Percentiles rank a stretch among this genome's conserved stretches.
These are phyloP conservation scores for Hyperoplus lanceolatus DNA, from an alignment of 2,797 vertebrate genomes.

Conservation along the genomic window DNA sequence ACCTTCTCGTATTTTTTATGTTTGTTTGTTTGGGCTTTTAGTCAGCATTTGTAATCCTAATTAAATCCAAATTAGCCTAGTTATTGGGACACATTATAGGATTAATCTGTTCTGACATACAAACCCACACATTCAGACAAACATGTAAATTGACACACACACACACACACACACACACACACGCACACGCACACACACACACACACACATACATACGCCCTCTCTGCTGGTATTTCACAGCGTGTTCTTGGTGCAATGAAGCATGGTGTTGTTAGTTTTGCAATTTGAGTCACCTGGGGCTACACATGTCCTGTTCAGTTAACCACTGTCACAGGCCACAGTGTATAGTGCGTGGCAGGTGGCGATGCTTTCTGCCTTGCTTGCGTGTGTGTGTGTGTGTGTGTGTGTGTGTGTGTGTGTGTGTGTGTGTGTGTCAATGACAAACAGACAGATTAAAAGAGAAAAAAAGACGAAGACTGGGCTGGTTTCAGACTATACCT, in stretches of 20 bases:
- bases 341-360: conserved; percentile 69
- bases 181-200: conserved; percentile 21
- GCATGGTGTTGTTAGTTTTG: conserved; percentile 79
- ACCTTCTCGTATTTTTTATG: neutral
- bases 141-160: conserved; percentile 36
- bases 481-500: conserved; percentile 11
- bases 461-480: conserved; percentile 27
- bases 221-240: conserved; percentile 68
- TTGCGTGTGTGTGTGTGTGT: conserved; percentile 16
- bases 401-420: conserved; percentile 32
- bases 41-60: conserved; percentile 32
- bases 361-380: conserved; percentile 50
- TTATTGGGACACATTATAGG: conserved; percentile 16
- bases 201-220: conserved; percentile 33
- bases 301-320: conserved; percentile 77
- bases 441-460: conserved; percentile 26
- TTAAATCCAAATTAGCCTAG: conserved; percentile 34
- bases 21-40: conserved; percentile 24
- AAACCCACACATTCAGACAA: conserved; percentile 33
- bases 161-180: conserved; percentile 29
- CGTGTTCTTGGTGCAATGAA: conserved; percentile 65
- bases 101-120: conserved; percentile 44
- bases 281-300: conserved; percentile 79
- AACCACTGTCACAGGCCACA: conserved; percentile 66
- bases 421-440: conserved; percentile 11